A percentile compares a stretch with the other conserved stretches of the same genome.
These are phyloP conservation scores for Rhombomys opimus DNA, from an alignment of 2,113 vertebrate genomes.

Conservation along the genomic window DNA sequence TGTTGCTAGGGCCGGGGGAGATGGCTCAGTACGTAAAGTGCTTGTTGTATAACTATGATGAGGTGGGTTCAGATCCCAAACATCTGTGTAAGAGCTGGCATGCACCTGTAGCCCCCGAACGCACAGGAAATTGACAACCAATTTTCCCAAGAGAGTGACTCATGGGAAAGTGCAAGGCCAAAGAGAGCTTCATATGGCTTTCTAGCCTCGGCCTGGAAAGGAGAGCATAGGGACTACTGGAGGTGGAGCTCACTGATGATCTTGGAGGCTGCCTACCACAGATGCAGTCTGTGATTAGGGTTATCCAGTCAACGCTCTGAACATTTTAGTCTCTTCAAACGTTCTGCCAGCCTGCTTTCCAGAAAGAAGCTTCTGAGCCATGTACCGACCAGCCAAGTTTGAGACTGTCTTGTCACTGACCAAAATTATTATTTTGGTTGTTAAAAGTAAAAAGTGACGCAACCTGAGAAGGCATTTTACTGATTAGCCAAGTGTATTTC, in stretches of 20 bases:
- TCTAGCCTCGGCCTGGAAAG: background rate
- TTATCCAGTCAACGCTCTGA: background rate
- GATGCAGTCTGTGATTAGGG: background rate
- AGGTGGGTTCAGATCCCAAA: background rate
- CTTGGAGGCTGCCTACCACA: background rate
- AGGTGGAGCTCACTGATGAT: background rate
- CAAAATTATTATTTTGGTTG: background rate
- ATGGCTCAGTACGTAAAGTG: background rate
- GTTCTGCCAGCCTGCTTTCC: background rate
- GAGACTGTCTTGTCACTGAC: background rate
- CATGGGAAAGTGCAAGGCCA: background rate
- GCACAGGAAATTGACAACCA: background rate
- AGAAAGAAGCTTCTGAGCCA: background rate
- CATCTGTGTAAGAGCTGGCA: background rate
- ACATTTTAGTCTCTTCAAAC: conserved; percentile 35
- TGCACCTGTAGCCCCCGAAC: background rate
- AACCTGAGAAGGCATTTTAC: background rate
- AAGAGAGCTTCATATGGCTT: background rate
- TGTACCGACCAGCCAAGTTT: background rate
- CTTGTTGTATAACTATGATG: background rate
- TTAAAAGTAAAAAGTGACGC: background rate
- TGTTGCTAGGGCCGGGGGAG: background rate
- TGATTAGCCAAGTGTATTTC: background rate
- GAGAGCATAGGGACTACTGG: too few species aligned
- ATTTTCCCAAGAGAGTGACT: background rate